phyloP scores from a whole-genome alignment of 1,140 invertebrate genomes.

The Oedothorax gibbosus region DNA sequence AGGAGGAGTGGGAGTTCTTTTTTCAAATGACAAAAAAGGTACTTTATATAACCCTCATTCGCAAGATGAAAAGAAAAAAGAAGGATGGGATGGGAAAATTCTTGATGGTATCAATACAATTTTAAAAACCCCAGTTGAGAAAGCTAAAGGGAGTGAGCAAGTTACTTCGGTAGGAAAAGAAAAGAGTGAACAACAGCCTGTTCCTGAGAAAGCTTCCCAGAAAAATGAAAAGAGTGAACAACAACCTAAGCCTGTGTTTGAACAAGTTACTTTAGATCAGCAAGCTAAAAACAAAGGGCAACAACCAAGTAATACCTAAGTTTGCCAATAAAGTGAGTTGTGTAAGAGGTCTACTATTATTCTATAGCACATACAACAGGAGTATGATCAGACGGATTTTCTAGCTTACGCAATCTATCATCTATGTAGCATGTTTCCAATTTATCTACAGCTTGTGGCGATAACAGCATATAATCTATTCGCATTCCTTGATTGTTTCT shows the following conservation, averaged over 20 bases:
- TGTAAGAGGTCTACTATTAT: conserved; percentile 3
- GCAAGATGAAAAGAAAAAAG: conserved; percentile 3
- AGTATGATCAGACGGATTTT: conserved; percentile 2
- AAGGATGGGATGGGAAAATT: no score
- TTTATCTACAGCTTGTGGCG: no score
- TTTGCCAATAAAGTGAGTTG: background rate
- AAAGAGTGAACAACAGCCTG: no score
- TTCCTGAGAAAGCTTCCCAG: no score
- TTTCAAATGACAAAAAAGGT: conserved; percentile 15
- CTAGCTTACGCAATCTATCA: conserved; percentile 2
- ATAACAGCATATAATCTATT: no score
- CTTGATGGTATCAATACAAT: no score
- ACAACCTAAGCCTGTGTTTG: no score
- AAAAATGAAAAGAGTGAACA: no score
- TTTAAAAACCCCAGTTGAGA: no score
- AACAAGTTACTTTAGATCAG: background rate
- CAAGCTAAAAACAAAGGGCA: background rate
- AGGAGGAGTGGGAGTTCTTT: background rate
- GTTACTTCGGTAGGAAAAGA: no score
- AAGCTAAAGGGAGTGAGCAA: no score
- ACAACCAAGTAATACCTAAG: background rate
- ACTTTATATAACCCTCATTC: conserved; percentile 1
- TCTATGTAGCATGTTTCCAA: background rate
- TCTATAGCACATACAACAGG: background rate
- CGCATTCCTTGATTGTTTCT: conserved; percentile 3